These are phyloP conservation scores for Cetoscarus ocellatus DNA, from an alignment of 2,797 vertebrate genomes.

Conservation along the genomic window DNA sequence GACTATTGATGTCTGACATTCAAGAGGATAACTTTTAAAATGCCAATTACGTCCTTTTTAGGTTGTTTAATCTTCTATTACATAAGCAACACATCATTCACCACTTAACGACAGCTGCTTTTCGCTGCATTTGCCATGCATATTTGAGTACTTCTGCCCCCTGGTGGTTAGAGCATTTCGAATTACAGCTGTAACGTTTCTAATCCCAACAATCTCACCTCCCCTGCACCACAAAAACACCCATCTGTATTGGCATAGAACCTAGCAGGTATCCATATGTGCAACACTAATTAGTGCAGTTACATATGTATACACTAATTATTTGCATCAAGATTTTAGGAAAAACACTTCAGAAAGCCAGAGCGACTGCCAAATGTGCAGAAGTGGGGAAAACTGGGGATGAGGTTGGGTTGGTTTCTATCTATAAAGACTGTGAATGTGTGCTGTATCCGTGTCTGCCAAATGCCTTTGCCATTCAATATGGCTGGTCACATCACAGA, in stretches of 20 bases:
- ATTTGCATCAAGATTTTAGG: constrained; percentile 24
- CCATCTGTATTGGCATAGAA: neutral
- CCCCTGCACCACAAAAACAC: neutral
- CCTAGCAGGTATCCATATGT: neutral
- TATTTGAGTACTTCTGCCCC: neutral
- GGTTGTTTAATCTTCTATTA: neutral
- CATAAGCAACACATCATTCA: neutral
- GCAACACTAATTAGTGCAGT: constrained; percentile 5
- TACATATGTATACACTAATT: constrained; percentile 15
- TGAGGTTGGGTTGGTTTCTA: neutral
- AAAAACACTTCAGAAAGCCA: constrained; percentile 1
- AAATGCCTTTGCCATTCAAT: constrained; percentile 72
- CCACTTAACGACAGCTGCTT: no score
- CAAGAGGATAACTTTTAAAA: no score
- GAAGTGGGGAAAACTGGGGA: neutral
- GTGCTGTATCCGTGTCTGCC: constrained; percentile 53
- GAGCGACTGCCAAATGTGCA: constrained; percentile 14
- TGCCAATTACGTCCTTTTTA: no score
- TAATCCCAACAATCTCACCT: neutral
- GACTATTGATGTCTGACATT: no score
- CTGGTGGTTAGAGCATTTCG: neutral
- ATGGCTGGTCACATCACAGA: constrained; percentile 64
- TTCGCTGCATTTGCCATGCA: no score
- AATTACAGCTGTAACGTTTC: neutral
- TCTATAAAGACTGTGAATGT: constrained; percentile 37